These are phyloP conservation scores for Drosophila parabipectinata DNA, from an alignment of 1,140 invertebrate species.

Conservation along the genomic window DNA sequence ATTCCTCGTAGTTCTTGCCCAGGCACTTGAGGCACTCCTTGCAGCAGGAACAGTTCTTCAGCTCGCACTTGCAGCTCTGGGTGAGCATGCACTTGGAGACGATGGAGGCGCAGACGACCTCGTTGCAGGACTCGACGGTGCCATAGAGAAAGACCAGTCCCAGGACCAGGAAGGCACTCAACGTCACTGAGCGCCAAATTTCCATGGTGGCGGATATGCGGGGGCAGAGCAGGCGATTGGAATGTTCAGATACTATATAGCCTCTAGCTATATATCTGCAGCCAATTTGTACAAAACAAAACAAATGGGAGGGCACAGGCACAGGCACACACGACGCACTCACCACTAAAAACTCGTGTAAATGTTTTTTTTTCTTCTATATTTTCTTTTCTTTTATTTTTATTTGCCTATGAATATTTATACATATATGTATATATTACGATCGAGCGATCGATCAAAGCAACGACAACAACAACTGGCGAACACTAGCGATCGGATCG, in stretches of 20 bases:
- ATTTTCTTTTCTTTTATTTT: conserved; percentile 1
- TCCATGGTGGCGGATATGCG: conserved; percentile 49
- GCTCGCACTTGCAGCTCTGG: conserved; percentile 97
- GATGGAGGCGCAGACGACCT: conserved; percentile 87
- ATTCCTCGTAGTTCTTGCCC: conserved; percentile 94
- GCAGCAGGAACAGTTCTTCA: conserved; percentile 95
- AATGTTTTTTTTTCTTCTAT: neutral
- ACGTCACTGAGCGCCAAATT: conserved; percentile 70
- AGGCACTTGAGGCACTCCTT: conserved; percentile 96
- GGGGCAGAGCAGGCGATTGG: conserved; percentile 5
- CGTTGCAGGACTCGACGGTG: conserved; percentile 80
- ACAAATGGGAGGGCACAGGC: neutral
- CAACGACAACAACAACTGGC: conserved; percentile 17
- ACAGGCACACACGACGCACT: neutral
- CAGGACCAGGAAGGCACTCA: conserved; percentile 66
- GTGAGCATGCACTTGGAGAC: conserved; percentile 98
- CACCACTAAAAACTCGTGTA: conserved; percentile 1
- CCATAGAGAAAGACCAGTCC: conserved; percentile 67
- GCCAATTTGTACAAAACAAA: conserved; percentile 1
- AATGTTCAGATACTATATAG: conserved; percentile 10
- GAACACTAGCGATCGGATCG: conserved; percentile 18
- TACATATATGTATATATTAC: conserved; percentile 35
- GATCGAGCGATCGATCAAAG: conserved; percentile 49
- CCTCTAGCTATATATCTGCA: neutral
- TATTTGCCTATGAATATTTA: conserved; percentile 3